Base-by-base conservation (phyloP, 2,888 invertebrate genomes). In the Beris morrisii region DNA sequence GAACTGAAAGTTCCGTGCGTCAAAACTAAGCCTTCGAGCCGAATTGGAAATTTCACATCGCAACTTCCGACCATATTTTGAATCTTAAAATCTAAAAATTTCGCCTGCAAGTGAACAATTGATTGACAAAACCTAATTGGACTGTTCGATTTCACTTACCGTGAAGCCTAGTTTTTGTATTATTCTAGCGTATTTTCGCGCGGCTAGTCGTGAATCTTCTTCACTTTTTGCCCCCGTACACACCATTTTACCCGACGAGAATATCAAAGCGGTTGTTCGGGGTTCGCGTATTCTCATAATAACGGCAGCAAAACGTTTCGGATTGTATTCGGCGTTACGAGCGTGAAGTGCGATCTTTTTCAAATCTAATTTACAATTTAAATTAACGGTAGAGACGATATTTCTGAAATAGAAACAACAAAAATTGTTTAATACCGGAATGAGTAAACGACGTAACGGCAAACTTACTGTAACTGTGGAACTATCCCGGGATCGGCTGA, bases 271-370 rank as follows among this genome's bases (percentile, higher is more conserved):
- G 13, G 89, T 90, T 5, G 88, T 98, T 81, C 97, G 83, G 0
- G 92, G 92, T 80, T 92, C 97, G 74, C 85, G 87, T 81, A 88
- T 93, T 78, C 97, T 85, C 98, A 99, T 99, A 65, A 99, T 98
- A 4, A 99, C 97, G 46, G 98, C 98, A 59, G 97, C 97, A 84
- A 99, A 99, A 75, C 98, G 90, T 82, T 98, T 98, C 7, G 98
- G 98, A 81, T 99, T 99, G 78, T 98, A 99, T 81, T 99, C 98
- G 2, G 98, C 98, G 83, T 99, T 99, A 78, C 98, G 88, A 0
- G 98, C 97, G 79, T 97, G 97, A 3, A 98, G 83, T 0, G 98
- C 97, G 73, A 99, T 99, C 82, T 93, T 95, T 77, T 98, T 97
- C 69, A 99, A 83, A 77, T 99, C 97, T 72, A 98, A 82, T 81